Evolutionary conservation across 1,140 invertebrate species (phyloP), one percentile per base, ranked within the genome.

Genomic region (Panagrolaimus sp.): DNA sequence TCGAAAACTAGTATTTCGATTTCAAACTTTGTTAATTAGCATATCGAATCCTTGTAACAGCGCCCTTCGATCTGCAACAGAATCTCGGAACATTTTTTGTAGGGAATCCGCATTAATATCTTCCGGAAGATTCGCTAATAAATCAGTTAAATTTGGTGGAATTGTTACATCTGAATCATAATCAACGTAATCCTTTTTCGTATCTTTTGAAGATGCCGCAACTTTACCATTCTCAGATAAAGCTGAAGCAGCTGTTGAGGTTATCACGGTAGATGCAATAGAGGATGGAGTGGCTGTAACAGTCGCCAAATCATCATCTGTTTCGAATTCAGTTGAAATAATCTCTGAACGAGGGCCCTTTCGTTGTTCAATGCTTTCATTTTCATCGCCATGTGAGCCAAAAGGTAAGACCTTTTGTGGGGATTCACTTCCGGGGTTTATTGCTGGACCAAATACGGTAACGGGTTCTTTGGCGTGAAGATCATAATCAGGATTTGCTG

Each of bases 121-220:
- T 57, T 80, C 74, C 8, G 79, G 80, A 7, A 81, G 69, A 65
- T 82, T 77, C 25, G 79, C 80, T 31, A 81, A 69, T 31, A 81
- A 63, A 68, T 81, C 80, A 1, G 80, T 78, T 5, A 81, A 63
- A 65, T 75, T 76, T 13, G 79, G 78, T 13, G 79, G 79, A 61
- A 81, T 77, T 5, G 77, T 81, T 23, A 82, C 78, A 62, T 82
- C 79, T 38, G 74, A 69, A 45, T 81, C 81, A 47, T 80, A 78
- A 65, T 81, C 79, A 45, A 72, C 69, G 20, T 79, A 74, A 65
- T 79, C 76, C 51, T 57, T 57, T 27, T 57, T 77, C 2, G 7
- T 38, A 38, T 38, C 31, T 7, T 38, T 38, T 7, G 2, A 2
- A 4, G 2, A 2, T 38, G 2, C 31, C 7, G 2, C 31, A 7